Conservation (phyloP, 2,113 vertebrate genomes). For the Cyprinodon tularosa region DNA sequence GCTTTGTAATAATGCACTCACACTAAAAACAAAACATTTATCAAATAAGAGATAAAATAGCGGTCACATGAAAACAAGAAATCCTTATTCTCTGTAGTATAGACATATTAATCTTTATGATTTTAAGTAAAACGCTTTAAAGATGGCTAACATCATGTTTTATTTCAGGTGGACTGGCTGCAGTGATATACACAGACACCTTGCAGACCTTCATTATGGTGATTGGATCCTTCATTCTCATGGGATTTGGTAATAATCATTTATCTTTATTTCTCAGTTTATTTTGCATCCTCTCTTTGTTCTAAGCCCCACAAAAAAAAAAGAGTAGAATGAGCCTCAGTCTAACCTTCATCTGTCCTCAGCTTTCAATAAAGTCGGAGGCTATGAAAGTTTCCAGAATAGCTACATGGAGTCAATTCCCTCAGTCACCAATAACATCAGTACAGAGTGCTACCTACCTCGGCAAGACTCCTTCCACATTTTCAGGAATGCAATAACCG, state of each 20-base stretch:
- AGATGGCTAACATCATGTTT: neutral
- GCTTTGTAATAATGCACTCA: constrained; percentile 14
- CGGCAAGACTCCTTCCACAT: constrained; percentile 88
- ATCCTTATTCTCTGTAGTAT: neutral
- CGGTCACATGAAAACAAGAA: constrained; percentile 16
- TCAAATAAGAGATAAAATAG: neutral
- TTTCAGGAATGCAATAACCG: constrained; percentile 84
- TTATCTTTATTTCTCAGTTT: neutral
- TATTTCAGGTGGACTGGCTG: constrained; percentile 89
- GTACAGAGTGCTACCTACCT: constrained; percentile 81
- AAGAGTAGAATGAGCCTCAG: neutral
- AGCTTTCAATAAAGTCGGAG: constrained; percentile 90
- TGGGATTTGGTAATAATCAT: constrained; percentile 86
- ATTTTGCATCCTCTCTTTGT: neutral
- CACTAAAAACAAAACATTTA: constrained; percentile 27
- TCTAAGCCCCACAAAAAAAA: neutral
- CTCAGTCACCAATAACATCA: neutral
- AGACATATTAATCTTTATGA: neutral
- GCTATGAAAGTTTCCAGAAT: constrained; percentile 82
- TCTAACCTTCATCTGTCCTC: constrained; percentile 8
- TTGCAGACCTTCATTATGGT: constrained; percentile 94
- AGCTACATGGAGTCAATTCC: constrained; percentile 89
- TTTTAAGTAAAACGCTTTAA: neutral
- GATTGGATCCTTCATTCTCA: constrained; percentile 90
- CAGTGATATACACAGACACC: constrained; percentile 98